Evolutionary conservation across 2,113 vertebrate genomes (phyloP).

Genomic region (Phainopepla nitens): DNA sequence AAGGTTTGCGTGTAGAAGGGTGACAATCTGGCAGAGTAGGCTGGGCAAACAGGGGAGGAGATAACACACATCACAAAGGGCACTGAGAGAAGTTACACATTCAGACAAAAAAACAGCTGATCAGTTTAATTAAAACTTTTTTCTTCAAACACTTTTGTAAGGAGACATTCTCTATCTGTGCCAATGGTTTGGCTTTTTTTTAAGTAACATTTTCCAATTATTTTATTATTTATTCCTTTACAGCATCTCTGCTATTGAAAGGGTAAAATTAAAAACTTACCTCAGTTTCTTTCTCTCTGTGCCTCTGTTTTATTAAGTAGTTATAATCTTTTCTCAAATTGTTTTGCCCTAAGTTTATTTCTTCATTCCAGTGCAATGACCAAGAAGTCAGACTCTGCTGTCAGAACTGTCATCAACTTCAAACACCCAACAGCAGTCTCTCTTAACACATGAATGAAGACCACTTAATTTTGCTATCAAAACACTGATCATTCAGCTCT

Average conservation of each 20-base stretch:
- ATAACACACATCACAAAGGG: not conserved
- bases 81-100: not conserved
- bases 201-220: not conserved
- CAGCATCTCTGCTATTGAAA: not conserved
- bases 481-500: not conserved
- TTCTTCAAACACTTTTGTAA: not conserved
- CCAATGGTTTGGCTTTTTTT: not conserved
- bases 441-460: not conserved
- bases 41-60: not conserved
- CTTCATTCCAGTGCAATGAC: not conserved
- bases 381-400: not conserved
- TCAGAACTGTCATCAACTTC: not conserved
- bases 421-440: not conserved
- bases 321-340: not conserved
- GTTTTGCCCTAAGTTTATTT: not conserved
- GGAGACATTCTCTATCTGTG: not conserved
- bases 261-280: not conserved
- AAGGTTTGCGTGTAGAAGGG: not conserved
- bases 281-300: not conserved
- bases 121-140: not conserved
- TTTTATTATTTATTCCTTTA: not conserved
- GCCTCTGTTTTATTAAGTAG: not conserved
- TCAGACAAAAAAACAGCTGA: not conserved
- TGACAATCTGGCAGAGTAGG: not conserved
- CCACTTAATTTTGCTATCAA: conserved; percentile 9